phyloP scores from a whole-genome alignment of 2,797 vertebrate species.

The Chaunax sp. region DNA sequence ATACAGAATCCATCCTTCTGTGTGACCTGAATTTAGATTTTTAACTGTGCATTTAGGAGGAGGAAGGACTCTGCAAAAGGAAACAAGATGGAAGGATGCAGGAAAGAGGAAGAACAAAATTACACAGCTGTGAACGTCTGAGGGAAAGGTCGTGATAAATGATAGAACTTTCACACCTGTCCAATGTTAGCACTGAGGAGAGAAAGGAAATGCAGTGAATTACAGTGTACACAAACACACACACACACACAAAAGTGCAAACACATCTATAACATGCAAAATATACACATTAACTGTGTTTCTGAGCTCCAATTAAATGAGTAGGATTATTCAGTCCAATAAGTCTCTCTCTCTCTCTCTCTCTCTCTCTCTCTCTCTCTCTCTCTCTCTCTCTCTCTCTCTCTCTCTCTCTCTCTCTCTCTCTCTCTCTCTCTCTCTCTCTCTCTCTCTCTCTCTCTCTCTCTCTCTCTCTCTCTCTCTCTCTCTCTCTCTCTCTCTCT shows the following conservation, averaged over 20 bases:
- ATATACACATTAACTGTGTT: conserved; percentile 13
- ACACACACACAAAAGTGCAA: neutral
- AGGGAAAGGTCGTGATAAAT: conserved; percentile 53
- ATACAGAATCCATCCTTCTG: conserved; percentile 49
- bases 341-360: too few species aligned
- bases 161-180: conserved; percentile 53
- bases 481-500: conserved; percentile 11
- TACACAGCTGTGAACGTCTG: conserved; percentile 48
- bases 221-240: conserved; percentile 16
- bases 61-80: neutral
- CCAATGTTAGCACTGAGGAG: conserved; percentile 9
- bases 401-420: conserved; percentile 11
- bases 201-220: conserved; percentile 14
- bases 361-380: neutral
- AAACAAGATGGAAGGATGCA: conserved; percentile 4
- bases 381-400: neutral
- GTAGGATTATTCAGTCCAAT: conserved; percentile 28
- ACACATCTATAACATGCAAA: neutral
- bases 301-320: conserved; percentile 16
- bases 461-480: neutral
- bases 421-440: neutral
- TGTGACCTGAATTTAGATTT: conserved; percentile 76
- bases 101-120: conserved; percentile 33
- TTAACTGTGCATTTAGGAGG: conserved; percentile 23
- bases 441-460: conserved; percentile 8